A percentile compares a stretch with the other conserved stretches of the same genome.
Evolutionary conservation across 2,888 invertebrate genomes (phyloP).

Genomic region (Keiferia lycopersicella): DNA sequence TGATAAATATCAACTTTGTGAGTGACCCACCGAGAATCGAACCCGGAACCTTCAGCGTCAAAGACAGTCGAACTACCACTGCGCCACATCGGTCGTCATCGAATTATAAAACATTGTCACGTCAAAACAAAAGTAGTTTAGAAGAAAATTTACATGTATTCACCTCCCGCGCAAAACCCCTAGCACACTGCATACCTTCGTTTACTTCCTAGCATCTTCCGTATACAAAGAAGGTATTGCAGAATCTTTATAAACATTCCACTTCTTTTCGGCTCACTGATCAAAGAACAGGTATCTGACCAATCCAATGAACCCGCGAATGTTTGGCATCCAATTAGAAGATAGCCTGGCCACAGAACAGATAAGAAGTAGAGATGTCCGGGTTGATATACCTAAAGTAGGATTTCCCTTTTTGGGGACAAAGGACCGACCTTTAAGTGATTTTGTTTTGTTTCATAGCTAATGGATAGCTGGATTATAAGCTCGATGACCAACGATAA

Average conservation of each 20-base stretch:
- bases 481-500: no score
- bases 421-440: neutral
- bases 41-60: no score
- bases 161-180: no score
- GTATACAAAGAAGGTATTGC: slow-evolving; percentile 9
- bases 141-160: neutral
- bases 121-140: no score
- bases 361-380: neutral
- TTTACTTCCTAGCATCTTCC: neutral
- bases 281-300: slow-evolving; percentile 19
- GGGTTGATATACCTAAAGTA: neutral
- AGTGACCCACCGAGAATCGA: no score
- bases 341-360: slow-evolving; percentile 1
- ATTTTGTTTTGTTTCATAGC: no score
- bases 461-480: no score
- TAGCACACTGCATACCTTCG: no score
- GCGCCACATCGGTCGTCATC: no score
- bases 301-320: slow-evolving; percentile 9
- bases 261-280: neutral
- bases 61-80: no score
- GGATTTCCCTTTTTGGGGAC: neutral
- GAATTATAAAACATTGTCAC: no score
- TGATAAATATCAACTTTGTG: no score
- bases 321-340: slow-evolving; percentile 24
- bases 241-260: neutral